Percentiles rank a stretch among this genome's conserved stretches.
Conservation (phyloP, 2,888 invertebrate genomes). For the Salpingus planirostris region DNA sequence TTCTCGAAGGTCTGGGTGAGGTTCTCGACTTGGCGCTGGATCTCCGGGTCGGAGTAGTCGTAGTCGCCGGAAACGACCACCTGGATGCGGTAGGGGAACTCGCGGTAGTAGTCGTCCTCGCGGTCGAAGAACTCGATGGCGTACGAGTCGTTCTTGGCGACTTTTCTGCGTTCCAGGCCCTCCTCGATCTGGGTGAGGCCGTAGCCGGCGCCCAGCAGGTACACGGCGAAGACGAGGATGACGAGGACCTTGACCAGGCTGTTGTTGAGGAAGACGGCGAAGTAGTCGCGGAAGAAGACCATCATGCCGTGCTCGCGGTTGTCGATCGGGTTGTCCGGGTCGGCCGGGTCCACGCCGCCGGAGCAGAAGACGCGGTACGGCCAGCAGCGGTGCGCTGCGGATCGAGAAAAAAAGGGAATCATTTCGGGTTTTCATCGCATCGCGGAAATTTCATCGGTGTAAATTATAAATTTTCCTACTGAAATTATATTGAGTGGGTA, state of each 20-base stretch:
- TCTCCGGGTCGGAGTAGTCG: slow-evolving; percentile 69
- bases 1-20: slow-evolving; percentile 70
- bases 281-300: slow-evolving; percentile 77
- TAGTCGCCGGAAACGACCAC: slow-evolving; percentile 72
- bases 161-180: slow-evolving; percentile 80
- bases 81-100: slow-evolving; percentile 75
- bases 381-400: slow-evolving; percentile 67
- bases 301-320: slow-evolving; percentile 83
- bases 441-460: too few relatives aligned
- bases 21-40: slow-evolving; percentile 71
- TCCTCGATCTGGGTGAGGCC: slow-evolving; percentile 83
- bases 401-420: too few relatives aligned
- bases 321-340: slow-evolving; percentile 77
- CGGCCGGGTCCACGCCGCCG: slow-evolving; percentile 76
- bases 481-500: too few relatives aligned
- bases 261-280: slow-evolving; percentile 69
- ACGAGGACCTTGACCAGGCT: slow-evolving; percentile 63
- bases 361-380: slow-evolving; percentile 71
- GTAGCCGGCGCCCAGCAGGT: slow-evolving; percentile 79
- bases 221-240: slow-evolving; percentile 64
- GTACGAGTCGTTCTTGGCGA: slow-evolving; percentile 85
- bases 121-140: slow-evolving; percentile 85
- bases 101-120: slow-evolving; percentile 85
- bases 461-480: too few relatives aligned
- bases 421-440: too few relatives aligned